Percentiles rank a stretch among this genome's conserved stretches.
Evolutionary conservation across 2,113 vertebrate species (phyloP).

Genomic region (Myrmecobius fasciatus): DNA sequence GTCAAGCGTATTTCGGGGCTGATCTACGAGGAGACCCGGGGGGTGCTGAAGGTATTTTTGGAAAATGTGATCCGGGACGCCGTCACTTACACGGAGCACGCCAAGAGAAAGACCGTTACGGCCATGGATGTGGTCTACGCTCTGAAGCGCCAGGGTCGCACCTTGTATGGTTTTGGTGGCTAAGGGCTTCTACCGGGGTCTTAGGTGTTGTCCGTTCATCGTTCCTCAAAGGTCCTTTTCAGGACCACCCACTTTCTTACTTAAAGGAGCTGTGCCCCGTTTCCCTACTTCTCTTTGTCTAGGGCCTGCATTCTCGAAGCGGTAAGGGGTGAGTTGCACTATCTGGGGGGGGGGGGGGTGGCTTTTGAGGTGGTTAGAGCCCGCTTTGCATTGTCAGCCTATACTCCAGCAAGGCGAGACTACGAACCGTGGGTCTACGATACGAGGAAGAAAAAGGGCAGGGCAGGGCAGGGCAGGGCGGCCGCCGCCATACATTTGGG

Average conservation of each 20-base stretch:
- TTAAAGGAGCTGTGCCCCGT: background rate
- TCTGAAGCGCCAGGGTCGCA: background rate
- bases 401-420: too few species aligned
- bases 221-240: background rate
- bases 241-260: background rate
- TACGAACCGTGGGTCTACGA: too few species aligned
- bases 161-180: background rate
- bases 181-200: background rate
- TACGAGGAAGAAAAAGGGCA: too few species aligned
- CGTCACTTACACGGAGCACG: background rate
- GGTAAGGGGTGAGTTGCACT: too few species aligned
- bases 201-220: fast-evolving
- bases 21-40: background rate
- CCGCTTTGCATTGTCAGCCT: too few species aligned
- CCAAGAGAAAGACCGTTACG: background rate
- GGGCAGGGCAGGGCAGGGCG: too few species aligned
- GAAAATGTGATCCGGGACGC: background rate
- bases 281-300: too few species aligned
- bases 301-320: too few species aligned
- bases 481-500: background rate
- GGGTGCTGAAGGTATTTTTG: background rate
- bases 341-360: too few species aligned
- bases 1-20: background rate
- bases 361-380: too few species aligned
- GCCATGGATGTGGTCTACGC: background rate